A percentile compares a stretch with the other conserved stretches of the same genome.
Conservation (phyloP, 2,113 vertebrate genomes). For the Elephantulus edwardii region DNA sequence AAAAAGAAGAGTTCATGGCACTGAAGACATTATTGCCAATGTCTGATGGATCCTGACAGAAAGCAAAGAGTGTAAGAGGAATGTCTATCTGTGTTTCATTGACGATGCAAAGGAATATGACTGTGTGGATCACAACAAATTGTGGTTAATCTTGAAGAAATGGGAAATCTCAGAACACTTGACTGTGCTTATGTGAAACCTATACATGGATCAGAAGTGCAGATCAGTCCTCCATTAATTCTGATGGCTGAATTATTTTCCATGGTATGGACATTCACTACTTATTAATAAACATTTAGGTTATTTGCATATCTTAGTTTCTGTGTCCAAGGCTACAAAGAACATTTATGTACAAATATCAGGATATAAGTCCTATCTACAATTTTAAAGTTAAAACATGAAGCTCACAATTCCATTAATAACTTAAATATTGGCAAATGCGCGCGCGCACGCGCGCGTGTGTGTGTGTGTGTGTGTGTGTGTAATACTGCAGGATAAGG, state of each 20-base stretch:
- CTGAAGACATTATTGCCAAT: too few relatives aligned
- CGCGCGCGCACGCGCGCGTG: accelerated
- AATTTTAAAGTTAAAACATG: neutral
- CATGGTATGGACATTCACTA: neutral
- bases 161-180: too few relatives aligned
- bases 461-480: neutral
- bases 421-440: too few relatives aligned
- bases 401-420: neutral
- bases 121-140: too few relatives aligned
- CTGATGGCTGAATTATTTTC: neutral
- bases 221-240: neutral
- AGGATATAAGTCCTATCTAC: neutral
- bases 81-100: too few relatives aligned
- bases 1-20: too few relatives aligned
- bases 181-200: too few relatives aligned
- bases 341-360: neutral
- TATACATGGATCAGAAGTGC: too few relatives aligned
- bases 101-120: too few relatives aligned
- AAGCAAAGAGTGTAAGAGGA: too few relatives aligned
- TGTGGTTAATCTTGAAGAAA: too few relatives aligned
- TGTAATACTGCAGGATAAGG: accelerated
- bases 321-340: neutral
- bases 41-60: too few relatives aligned
- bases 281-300: neutral
- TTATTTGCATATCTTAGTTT: neutral